Percentiles rank a stretch among this genome's conserved stretches.
These are phyloP conservation scores for Tetragnatha montana DNA, from an alignment of 2,888 invertebrate species.

Conservation along the genomic window DNA sequence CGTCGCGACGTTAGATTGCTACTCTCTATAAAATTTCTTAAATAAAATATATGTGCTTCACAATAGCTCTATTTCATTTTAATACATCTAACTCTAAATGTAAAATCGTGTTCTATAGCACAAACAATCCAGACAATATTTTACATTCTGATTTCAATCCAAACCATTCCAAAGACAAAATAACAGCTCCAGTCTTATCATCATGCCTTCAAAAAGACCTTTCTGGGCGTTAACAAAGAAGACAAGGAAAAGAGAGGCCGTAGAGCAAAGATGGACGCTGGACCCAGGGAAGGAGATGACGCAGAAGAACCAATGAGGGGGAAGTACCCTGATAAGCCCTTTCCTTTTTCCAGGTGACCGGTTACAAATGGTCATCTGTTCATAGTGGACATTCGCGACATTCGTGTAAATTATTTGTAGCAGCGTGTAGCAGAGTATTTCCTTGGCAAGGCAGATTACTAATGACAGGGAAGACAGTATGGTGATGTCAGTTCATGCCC, in stretches of 20 bases:
- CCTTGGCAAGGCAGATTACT: conserved; percentile 25
- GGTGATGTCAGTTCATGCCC: conserved; percentile 9
- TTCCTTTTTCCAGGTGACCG: conserved; percentile 63
- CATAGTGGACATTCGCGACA: conserved; percentile 49
- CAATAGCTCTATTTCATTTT: background rate
- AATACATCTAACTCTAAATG: background rate
- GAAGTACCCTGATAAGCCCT: conserved; percentile 57
- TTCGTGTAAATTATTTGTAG: conserved; percentile 59
- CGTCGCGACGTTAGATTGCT: too few species aligned
- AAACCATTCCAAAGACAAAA: background rate
- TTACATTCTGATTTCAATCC: too few species aligned
- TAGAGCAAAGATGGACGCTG: conserved; percentile 9
- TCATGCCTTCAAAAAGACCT: conserved; percentile 12
- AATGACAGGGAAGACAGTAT: conserved; percentile 4
- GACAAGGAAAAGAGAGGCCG: background rate
- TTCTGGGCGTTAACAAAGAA: conserved; percentile 13
- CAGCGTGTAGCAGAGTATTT: conserved; percentile 8
- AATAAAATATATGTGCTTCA: too few species aligned
- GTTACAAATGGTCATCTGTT: conserved; percentile 60
- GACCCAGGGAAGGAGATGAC: conserved; percentile 48
- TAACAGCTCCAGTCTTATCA: conserved; percentile 13
- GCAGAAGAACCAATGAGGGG: conserved; percentile 61
- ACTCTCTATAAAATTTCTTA: too few species aligned
- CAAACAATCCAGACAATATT: too few species aligned
- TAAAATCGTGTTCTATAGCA: background rate